Evolutionary conservation across 2,797 vertebrate species (phyloP).

Genomic region (Chloroceryle inda): DNA sequence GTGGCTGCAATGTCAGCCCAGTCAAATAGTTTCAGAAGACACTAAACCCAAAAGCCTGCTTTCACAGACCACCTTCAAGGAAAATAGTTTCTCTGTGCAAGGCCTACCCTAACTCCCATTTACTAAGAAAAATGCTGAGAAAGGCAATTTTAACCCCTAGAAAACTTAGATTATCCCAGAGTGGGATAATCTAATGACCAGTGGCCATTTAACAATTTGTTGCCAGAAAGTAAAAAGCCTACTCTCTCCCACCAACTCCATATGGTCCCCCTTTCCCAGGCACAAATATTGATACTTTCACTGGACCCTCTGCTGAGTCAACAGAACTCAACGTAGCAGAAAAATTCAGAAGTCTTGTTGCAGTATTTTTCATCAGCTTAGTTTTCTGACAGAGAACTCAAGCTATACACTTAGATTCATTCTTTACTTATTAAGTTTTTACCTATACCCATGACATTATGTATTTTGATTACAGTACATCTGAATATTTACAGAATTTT

Average conservation of each 20-base stretch:
- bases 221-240: neutral
- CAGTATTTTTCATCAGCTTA: neutral
- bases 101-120: neutral
- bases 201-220: neutral
- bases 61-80: neutral
- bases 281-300: neutral
- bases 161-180: neutral
- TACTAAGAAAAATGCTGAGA: neutral
- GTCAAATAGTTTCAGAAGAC: neutral
- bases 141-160: neutral
- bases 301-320: neutral
- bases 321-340: neutral
- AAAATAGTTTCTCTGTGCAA: neutral
- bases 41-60: neutral
- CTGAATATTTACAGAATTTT: neutral
- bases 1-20: rapidly evolving
- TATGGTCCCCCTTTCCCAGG: neutral
- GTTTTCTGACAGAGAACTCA: neutral
- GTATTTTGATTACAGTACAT: neutral
- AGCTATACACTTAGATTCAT: neutral
- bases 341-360: neutral
- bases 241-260: neutral
- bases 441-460: neutral
- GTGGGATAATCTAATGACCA: too few species aligned
- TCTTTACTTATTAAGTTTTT: neutral